Base-by-base conservation (phyloP, 2,888 invertebrate genomes). In the Chorisops tibialis region DNA sequence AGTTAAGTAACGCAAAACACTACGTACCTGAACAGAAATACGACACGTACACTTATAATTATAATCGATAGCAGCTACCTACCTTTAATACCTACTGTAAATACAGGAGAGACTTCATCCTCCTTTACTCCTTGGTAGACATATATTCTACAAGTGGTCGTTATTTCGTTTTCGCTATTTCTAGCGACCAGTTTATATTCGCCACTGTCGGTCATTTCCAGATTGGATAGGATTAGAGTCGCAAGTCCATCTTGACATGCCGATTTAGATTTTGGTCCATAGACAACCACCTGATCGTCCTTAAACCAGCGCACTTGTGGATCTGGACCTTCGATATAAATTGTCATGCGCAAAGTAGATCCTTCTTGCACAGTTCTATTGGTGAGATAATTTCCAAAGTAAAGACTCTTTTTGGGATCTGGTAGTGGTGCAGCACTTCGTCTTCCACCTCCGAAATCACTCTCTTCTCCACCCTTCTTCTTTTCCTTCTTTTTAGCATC, bases 151-250 rank as follows among this genome's bases (percentile, higher is more conserved):
- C 89, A 88, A 19, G 86, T 83, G 39, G 88, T 87, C 30, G 82
- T 82, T 4, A 86, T 81, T 58, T 85, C 82, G 39, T 92, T 93
- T 68, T 89, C 84, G 47, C 83, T 79, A 73, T 93, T 93, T 68
- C 82, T 83, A 11, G 89, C 91, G 2, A 87, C 80, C 70, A 93
- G 89, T 4, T 85, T 85, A 70, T 91, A 92, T 70, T 89, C 87
- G 12, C 89, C 93, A 11, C 86, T 84, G 73, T 93, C 91, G 61
- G 81, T 82, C 0, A 85, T 81, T 1, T 82, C 80, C 0, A 87
- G 86, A 64, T 86, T 85, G 9, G 85, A 76, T 21, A 93, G 82
- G 76, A 92, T 90, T 50, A 93, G 74, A 66, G 86, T 88, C 18
- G 89, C 86, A 54, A 90, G 81, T 4, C 90, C 90, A 70, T 88